These are phyloP conservation scores for Imbricaverruca yamaguchii DNA, from an alignment of 2,888 invertebrate genomes.

Conservation along the genomic window DNA sequence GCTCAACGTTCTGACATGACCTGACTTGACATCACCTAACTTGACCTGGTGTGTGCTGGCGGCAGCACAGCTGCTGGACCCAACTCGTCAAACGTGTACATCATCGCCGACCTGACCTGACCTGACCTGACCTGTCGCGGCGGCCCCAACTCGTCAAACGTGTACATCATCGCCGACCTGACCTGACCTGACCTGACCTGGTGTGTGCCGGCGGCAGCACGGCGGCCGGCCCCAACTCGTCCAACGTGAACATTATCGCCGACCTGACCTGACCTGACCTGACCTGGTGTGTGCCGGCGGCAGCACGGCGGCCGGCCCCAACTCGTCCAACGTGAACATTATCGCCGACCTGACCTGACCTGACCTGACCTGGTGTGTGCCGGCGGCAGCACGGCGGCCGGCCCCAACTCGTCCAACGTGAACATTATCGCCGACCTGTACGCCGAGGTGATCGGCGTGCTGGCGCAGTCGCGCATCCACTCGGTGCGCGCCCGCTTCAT, in stretches of 20 bases:
- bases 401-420: conserved; percentile 86
- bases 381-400: conserved; percentile 24
- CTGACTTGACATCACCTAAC: no score
- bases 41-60: no score
- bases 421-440: conserved; percentile 96
- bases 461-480: conserved; percentile 88
- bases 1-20: no score
- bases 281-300: no score
- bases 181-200: no score
- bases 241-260: conserved; percentile 92
- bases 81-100: conserved; percentile 91
- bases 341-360: conserved; percentile 84
- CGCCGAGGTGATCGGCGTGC: conserved; percentile 93
- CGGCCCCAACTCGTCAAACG: conserved; percentile 81
- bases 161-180: conserved; percentile 93
- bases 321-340: conserved; percentile 91
- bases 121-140: not conserved
- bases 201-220: conserved; percentile 23
- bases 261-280: conserved; percentile 74
- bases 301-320: conserved; percentile 49
- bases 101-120: conserved; percentile 75
- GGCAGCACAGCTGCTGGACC: conserved; percentile 45
- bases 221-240: conserved; percentile 64
- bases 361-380: conserved; percentile 40
- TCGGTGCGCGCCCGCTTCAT: conserved; percentile 88